A percentile compares a stretch with the other conserved stretches of the same genome.
phyloP scores from a whole-genome alignment of 2,888 invertebrate genomes.

The Prosapia bicincta region DNA sequence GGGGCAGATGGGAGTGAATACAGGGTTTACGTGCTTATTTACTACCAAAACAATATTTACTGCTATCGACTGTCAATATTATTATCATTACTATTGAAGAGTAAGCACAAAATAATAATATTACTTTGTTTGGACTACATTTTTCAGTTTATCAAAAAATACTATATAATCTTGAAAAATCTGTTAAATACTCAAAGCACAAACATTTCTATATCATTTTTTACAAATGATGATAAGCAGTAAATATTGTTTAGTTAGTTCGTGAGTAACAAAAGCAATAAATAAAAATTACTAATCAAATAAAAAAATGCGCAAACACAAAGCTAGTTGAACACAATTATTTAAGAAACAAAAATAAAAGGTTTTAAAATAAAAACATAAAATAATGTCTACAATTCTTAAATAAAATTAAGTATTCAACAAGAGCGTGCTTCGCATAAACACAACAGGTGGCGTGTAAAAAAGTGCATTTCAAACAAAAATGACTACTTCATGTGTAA shows the following conservation, averaged over 20 bases:
- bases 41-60: background rate
- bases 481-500: too few relatives aligned
- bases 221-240: background rate
- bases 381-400: constrained; percentile 4
- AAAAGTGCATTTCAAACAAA: background rate
- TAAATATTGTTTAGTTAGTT: background rate
- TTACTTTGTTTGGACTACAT: too few relatives aligned
- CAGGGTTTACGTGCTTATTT: background rate
- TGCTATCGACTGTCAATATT: background rate
- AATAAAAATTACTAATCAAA: constrained; percentile 41
- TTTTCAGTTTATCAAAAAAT: too few relatives aligned
- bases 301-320: constrained; percentile 41
- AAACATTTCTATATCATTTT: too few relatives aligned
- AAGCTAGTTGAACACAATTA: constrained; percentile 12
- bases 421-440: background rate
- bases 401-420: background rate
- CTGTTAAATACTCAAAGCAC: too few relatives aligned
- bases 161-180: too few relatives aligned
- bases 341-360: constrained; percentile 26
- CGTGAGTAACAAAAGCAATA: constrained; percentile 38
- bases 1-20: background rate
- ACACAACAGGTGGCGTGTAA: background rate
- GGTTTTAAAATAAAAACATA: constrained; percentile 26
- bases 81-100: too few relatives aligned
- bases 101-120: too few relatives aligned